Conservation (phyloP, 2,113 vertebrate species). For the Sapayoa aenigma region DNA sequence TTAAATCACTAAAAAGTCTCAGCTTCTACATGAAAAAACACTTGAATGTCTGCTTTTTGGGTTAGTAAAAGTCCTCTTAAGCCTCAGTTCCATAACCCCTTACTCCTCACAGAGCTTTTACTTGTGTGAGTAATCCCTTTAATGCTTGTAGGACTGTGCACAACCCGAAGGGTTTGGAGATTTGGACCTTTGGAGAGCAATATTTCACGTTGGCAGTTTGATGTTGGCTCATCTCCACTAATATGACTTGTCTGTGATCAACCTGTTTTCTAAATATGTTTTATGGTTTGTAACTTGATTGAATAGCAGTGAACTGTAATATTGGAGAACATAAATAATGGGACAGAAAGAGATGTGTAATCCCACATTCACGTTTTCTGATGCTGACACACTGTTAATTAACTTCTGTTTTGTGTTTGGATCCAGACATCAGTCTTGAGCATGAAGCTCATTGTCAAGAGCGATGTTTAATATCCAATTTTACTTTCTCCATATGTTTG, state of each 20-base stretch:
- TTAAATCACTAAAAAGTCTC: background rate
- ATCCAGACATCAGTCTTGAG: background rate
- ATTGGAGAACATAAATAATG: conserved; percentile 50
- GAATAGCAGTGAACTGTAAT: conserved; percentile 15
- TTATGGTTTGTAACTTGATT: conserved; percentile 58
- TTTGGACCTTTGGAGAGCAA: background rate
- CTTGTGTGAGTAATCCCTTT: conserved; percentile 41
- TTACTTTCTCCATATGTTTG: conserved; percentile 28
- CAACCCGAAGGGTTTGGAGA: background rate
- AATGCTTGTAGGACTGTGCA: background rate
- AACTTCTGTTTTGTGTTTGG: conserved; percentile 4
- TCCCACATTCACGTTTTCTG: conserved; percentile 20
- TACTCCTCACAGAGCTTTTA: background rate
- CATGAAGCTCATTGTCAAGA: background rate
- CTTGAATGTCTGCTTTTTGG: conserved; percentile 15
- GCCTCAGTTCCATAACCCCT: background rate
- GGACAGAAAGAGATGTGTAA: conserved; percentile 18
- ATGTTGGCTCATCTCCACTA: conserved; percentile 62
- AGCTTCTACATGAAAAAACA: background rate
- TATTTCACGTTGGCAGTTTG: conserved; percentile 47
- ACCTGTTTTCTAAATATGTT: conserved; percentile 46
- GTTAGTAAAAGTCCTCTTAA: conserved; percentile 22
- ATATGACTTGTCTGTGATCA: conserved; percentile 39
- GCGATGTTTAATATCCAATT: background rate
- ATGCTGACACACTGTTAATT: conserved; percentile 25